Evolutionary conservation across 2,888 invertebrate genomes (phyloP).

Genomic region (Clunio marinus): DNA sequence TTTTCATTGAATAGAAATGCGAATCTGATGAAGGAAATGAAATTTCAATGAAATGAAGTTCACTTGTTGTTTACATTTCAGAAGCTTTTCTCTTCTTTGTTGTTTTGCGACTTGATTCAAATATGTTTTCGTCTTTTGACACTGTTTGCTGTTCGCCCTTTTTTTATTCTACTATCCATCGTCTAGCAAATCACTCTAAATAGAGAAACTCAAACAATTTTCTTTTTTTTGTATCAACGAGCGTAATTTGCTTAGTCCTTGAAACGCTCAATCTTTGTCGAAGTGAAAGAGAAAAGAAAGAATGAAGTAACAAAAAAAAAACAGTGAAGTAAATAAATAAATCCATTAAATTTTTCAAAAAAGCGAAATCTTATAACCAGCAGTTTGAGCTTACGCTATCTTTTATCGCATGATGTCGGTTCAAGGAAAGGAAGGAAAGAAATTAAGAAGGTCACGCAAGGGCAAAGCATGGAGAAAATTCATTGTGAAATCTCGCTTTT

Average conservation of each 20-base stretch:
- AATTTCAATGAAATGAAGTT: constrained; percentile 3
- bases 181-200: too few species aligned
- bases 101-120: neutral
- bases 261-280: neutral
- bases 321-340: neutral
- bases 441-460: neutral
- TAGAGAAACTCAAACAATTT: neutral
- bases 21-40: constrained; percentile 16
- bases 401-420: neutral
- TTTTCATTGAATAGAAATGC: neutral
- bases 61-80: too few species aligned
- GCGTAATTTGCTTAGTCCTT: constrained; percentile 12
- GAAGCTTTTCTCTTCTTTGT: too few species aligned
- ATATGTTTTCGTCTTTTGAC: constrained; percentile 13
- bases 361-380: neutral
- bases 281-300: too few species aligned
- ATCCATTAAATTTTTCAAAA: constrained; percentile 11
- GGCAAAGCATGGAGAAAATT: neutral
- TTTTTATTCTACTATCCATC: too few species aligned
- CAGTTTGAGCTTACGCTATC: neutral
- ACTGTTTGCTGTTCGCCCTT: neutral
- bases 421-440: neutral
- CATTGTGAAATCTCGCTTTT: neutral
- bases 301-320: neutral
- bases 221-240: neutral